These are phyloP conservation scores for Aegithalos caudatus DNA, from an alignment of 2,113 vertebrate genomes.

Conservation along the genomic window DNA sequence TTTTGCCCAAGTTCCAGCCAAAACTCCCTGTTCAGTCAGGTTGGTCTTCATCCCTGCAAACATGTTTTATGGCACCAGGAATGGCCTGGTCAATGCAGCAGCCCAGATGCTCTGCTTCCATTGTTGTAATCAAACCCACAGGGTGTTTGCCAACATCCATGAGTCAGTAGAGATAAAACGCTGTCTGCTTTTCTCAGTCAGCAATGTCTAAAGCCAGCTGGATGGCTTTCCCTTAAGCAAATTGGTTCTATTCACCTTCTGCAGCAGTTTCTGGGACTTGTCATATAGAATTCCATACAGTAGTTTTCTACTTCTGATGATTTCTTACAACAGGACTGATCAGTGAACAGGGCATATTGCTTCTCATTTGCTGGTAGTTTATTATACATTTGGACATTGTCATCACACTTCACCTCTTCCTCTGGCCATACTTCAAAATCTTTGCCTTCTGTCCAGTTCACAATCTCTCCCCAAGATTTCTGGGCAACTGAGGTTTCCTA, in stretches of 20 bases:
- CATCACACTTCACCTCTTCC: background rate
- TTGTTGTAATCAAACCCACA: background rate
- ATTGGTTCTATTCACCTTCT: background rate
- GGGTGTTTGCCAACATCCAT: background rate
- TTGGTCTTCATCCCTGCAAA: background rate
- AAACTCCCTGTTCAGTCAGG: background rate
- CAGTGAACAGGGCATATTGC: background rate
- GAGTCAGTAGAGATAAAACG: background rate
- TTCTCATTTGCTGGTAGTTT: background rate
- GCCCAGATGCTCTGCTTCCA: background rate
- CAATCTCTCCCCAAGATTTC: background rate
- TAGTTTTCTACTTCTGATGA: background rate
- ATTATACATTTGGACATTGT: background rate
- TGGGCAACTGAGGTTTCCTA: background rate
- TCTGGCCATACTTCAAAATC: background rate
- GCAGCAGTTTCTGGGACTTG: background rate
- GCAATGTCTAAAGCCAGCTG: background rate
- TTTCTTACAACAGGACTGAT: background rate
- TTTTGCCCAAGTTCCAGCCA: background rate
- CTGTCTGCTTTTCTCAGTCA: background rate
- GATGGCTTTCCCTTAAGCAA: background rate
- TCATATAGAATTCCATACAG: background rate
- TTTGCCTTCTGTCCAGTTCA: background rate
- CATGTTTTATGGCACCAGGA: background rate
- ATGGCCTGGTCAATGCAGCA: background rate